Percentiles rank a stretch among this genome's conserved stretches.
Conservation (phyloP, 2,888 invertebrate genomes). For the Meghimatium bilineatum region DNA sequence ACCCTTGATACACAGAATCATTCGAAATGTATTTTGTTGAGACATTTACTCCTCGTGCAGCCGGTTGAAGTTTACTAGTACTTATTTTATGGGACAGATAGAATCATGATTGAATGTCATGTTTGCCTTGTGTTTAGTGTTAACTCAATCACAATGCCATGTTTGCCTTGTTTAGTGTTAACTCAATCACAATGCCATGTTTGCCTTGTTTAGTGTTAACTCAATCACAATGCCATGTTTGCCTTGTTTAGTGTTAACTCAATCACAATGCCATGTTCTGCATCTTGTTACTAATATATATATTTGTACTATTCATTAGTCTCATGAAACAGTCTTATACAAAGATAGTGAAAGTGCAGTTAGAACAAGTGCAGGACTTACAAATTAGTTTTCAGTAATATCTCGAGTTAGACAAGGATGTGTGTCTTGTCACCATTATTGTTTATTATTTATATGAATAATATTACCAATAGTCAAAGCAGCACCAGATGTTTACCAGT, state of each 20-base stretch:
- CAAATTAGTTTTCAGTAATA: no score
- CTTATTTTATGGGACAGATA: no score
- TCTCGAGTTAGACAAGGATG: no score
- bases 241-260: background rate
- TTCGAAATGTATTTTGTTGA: background rate
- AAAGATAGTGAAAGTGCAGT: no score
- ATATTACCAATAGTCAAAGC: no score
- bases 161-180: background rate
- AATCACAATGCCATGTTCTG: background rate
- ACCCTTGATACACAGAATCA: background rate
- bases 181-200: background rate
- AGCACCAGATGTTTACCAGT: no score
- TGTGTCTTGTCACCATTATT: no score
- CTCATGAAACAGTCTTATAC: background rate
- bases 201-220: background rate
- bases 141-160: background rate
- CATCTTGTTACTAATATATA: background rate
- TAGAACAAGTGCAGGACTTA: no score
- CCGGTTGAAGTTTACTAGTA: no score
- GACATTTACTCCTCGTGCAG: no score
- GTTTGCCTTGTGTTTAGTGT: background rate
- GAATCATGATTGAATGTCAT: background rate
- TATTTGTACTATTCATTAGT: background rate
- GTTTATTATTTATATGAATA: no score
- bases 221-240: background rate